A percentile compares a stretch with the other conserved stretches of the same genome.
phyloP scores from a whole-genome alignment of 2,888 invertebrate species.

The Noctua janthina region DNA sequence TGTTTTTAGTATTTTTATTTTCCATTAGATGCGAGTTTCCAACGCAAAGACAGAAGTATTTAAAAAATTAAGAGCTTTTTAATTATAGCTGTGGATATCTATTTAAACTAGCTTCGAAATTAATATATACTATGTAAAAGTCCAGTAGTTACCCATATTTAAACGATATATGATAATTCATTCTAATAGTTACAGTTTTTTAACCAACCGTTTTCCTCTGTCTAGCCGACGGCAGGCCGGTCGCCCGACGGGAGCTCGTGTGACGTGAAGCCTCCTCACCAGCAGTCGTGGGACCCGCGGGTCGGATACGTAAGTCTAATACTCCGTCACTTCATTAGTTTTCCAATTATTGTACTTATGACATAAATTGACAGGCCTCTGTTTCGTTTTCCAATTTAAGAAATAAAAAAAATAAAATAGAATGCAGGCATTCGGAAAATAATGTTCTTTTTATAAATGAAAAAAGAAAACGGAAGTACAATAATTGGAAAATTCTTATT shows the following conservation, averaged over 20 bases:
- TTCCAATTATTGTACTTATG: slow-evolving; percentile 58
- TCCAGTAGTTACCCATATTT: not conserved
- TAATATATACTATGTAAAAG: not conserved
- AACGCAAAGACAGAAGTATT: not conserved
- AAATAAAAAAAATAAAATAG: not conserved
- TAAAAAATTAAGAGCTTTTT: not conserved
- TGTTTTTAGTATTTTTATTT: not conserved
- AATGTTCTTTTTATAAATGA: not conserved
- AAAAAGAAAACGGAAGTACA: not conserved
- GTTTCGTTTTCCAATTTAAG: slow-evolving; percentile 13
- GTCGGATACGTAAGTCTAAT: slow-evolving; percentile 87
- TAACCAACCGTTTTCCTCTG: slow-evolving; percentile 26
- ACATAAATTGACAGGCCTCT: not conserved
- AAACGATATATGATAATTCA: not conserved
- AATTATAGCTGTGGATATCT: not conserved
- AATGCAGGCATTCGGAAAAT: not conserved
- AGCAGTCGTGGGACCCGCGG: slow-evolving; percentile 88
- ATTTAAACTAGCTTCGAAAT: not conserved
- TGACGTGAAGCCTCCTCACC: slow-evolving; percentile 87
- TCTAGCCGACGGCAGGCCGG: slow-evolving; percentile 86
- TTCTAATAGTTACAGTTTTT: not conserved
- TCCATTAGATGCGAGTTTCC: not conserved
- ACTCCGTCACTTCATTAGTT: slow-evolving; percentile 14
- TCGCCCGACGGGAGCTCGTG: slow-evolving; percentile 87
- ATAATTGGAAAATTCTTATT: slow-evolving; percentile 45